A percentile compares a stretch with the other conserved stretches of the same genome.
Evolutionary conservation across 2,797 vertebrate genomes (phyloP).

Genomic region (Peromyscus aztecus): DNA sequence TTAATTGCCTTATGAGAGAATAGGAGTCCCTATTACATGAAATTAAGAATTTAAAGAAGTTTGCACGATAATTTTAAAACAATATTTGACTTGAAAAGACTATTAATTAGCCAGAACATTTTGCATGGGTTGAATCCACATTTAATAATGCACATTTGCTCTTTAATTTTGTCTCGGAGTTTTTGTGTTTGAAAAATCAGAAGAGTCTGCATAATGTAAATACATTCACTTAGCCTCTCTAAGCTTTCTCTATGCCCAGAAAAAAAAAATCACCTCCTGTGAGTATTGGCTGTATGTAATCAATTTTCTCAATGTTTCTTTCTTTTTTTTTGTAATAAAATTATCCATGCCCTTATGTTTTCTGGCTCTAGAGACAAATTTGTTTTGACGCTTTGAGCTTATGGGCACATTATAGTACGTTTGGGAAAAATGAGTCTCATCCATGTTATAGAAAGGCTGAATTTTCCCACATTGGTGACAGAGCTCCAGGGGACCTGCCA

Average conservation of each 20-base stretch:
- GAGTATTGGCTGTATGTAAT: background rate
- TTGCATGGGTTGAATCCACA: constrained; percentile 11
- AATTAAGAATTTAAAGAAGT: constrained; percentile 57
- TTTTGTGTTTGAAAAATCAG: constrained; percentile 10
- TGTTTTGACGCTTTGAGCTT: constrained; percentile 17
- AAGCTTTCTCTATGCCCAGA: background rate
- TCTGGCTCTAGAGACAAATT: background rate
- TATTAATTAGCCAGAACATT: constrained; percentile 62
- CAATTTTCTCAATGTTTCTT: constrained; percentile 31
- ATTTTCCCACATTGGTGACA: background rate
- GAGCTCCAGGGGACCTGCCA: background rate
- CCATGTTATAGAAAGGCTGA: background rate
- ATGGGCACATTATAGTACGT: background rate
- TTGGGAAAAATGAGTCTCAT: background rate
- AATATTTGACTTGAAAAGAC: constrained; percentile 62
- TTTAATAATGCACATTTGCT: constrained; percentile 51
- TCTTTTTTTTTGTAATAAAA: background rate
- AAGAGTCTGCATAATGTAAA: background rate
- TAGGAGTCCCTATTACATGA: background rate
- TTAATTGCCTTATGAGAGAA: constrained; percentile 62
- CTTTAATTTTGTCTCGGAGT: constrained; percentile 38
- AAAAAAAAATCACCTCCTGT: background rate
- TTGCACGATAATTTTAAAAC: constrained; percentile 54
- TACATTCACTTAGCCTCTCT: background rate
- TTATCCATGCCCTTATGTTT: background rate